Conservation (phyloP, 2,888 invertebrate genomes). For the Tenthredo amoena region DNA sequence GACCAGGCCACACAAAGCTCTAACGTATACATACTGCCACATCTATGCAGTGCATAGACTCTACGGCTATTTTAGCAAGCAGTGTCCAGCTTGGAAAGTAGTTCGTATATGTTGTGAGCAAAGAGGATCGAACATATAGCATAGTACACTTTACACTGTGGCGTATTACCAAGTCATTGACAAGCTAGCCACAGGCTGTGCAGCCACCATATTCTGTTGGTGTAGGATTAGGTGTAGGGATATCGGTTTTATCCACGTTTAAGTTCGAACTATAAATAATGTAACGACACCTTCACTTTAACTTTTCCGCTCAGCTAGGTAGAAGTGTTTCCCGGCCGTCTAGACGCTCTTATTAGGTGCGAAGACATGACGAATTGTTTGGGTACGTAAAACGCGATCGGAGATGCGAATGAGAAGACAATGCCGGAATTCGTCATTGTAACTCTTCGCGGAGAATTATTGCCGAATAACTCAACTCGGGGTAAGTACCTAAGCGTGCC, state of each 20-base stretch:
- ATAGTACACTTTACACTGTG: slow-evolving; percentile 20
- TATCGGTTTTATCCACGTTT: slow-evolving; percentile 26
- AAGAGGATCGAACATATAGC: slow-evolving; percentile 19
- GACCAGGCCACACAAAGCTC: background rate
- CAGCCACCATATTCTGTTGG: background rate
- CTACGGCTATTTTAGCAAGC: slow-evolving; percentile 8
- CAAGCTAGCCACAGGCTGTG: background rate
- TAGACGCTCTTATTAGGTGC: slow-evolving; percentile 57
- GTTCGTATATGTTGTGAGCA: background rate
- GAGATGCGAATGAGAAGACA: slow-evolving; percentile 47
- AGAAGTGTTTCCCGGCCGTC: slow-evolving; percentile 56
- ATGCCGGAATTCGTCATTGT: slow-evolving; percentile 38
- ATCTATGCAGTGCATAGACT: background rate
- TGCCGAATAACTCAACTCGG: slow-evolving; percentile 23
- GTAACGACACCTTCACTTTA: slow-evolving; percentile 51
- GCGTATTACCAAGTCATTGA: slow-evolving; percentile 31
- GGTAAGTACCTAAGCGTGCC: slow-evolving; percentile 13
- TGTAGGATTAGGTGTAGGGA: background rate
- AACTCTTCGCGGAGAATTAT: slow-evolving; percentile 37
- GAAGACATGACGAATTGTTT: slow-evolving; percentile 53
- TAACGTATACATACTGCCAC: background rate
- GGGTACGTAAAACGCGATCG: slow-evolving; percentile 17
- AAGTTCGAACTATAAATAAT: slow-evolving; percentile 18
- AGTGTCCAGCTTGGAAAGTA: background rate
- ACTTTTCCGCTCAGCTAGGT: slow-evolving; percentile 57